A percentile compares a stretch with the other conserved stretches of the same genome.
These are phyloP conservation scores for Ruditapes philippinarum DNA, from an alignment of 1,140 invertebrate species.

Conservation along the genomic window DNA sequence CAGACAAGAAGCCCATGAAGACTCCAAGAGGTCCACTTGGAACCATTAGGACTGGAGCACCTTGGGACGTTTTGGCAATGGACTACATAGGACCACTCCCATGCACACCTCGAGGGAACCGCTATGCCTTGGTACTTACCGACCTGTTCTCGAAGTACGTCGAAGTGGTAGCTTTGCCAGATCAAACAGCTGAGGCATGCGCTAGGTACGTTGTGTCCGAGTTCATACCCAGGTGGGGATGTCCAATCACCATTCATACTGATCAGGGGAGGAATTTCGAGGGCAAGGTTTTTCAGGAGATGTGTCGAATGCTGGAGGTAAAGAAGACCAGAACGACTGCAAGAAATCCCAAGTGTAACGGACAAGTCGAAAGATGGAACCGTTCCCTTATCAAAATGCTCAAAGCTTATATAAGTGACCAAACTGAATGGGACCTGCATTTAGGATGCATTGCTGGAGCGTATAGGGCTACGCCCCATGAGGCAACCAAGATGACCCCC, in stretches of 20 bases:
- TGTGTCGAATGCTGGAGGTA: constrained; percentile 41
- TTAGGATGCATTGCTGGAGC: constrained; percentile 22
- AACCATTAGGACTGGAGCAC: neutral
- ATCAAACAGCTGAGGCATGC: neutral
- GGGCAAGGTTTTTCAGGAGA: constrained; percentile 37
- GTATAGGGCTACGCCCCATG: constrained; percentile 39
- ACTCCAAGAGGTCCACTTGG: neutral
- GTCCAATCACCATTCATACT: neutral
- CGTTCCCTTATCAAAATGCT: neutral
- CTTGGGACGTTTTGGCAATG: neutral
- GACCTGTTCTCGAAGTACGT: neutral
- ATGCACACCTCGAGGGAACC: neutral
- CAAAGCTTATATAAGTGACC: neutral
- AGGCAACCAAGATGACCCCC: constrained; percentile 16
- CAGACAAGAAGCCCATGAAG: neutral
- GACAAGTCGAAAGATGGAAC: constrained; percentile 14
- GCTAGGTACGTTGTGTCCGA: neutral
- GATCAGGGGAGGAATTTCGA: neutral
- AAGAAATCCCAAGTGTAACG: constrained; percentile 61
- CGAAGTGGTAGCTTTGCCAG: neutral
- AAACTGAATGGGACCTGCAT: constrained; percentile 43
- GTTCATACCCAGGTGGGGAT: neutral
- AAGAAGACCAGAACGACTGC: constrained; percentile 53
- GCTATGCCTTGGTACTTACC: neutral
- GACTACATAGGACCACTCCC: neutral